phyloP scores from a whole-genome alignment of 2,113 vertebrate species.

The Tragelaphus imberbis region DNA sequence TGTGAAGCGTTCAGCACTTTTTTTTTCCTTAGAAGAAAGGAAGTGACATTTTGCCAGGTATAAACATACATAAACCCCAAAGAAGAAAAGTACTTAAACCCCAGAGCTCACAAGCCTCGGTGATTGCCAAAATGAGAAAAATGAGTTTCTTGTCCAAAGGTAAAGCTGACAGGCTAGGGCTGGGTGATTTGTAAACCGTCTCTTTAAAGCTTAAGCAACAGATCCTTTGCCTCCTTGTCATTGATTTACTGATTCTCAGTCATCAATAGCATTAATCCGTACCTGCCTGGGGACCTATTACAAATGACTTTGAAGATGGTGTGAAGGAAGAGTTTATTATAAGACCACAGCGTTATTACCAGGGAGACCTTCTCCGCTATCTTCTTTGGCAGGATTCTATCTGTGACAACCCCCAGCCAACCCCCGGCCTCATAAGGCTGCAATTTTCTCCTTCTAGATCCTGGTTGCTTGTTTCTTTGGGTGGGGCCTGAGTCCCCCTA shows the following conservation, averaged over 20 bases:
- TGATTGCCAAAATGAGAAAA: constrained; percentile 35
- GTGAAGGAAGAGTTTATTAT: background rate
- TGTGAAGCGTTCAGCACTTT: constrained; percentile 18
- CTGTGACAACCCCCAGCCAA: background rate
- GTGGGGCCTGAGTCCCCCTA: background rate
- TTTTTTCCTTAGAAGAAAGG: constrained; percentile 39
- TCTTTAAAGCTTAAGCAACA: constrained; percentile 34
- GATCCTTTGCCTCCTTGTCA: constrained; percentile 41
- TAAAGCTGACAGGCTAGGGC: background rate
- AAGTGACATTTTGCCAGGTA: constrained; percentile 37
- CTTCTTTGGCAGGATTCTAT: background rate
- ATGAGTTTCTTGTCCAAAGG: constrained; percentile 50
- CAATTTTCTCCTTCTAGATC: background rate
- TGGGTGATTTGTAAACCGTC: constrained; percentile 20
- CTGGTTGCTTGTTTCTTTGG: background rate
- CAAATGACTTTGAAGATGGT: constrained; percentile 51
- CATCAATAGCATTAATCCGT: constrained; percentile 61
- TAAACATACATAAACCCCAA: constrained; percentile 43
- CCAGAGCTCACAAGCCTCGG: constrained; percentile 5
- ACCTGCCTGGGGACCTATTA: constrained; percentile 60
- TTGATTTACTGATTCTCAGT: constrained; percentile 58
- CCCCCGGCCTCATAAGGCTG: background rate
- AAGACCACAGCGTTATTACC: background rate
- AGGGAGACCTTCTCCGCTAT: background rate
- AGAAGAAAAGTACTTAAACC: constrained; percentile 48